Evolutionary conservation across 2,888 invertebrate genomes (phyloP).

Genomic region (Hyppa rectilinea): DNA sequence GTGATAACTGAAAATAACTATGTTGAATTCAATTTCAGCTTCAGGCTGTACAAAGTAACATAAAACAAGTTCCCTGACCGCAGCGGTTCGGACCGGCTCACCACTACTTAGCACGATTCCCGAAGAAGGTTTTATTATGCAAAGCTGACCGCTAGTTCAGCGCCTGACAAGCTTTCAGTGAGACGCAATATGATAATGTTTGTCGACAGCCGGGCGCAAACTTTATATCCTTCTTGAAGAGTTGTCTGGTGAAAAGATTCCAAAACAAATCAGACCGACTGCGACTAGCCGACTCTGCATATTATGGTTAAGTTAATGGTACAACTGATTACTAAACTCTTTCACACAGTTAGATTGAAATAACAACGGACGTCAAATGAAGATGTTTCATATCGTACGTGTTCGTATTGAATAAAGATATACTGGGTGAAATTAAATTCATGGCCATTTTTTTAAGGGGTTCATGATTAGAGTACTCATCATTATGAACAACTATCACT

Average conservation of each 20-base stretch:
- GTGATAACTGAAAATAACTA: too few relatives aligned
- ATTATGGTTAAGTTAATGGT: not conserved
- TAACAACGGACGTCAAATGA: not conserved
- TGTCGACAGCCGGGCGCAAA: not conserved
- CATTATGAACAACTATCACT: too few relatives aligned
- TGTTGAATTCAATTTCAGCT: too few relatives aligned
- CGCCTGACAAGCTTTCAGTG: not conserved
- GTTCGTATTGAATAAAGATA: too few relatives aligned
- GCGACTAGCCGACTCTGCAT: not conserved
- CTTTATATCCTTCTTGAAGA: not conserved
- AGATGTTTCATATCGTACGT: not conserved
- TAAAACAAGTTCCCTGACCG: constrained; percentile 2
- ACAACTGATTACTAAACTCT: not conserved
- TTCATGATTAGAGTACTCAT: too few relatives aligned
- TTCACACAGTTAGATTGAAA: not conserved
- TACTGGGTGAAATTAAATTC: too few relatives aligned
- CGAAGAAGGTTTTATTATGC: constrained; percentile 14
- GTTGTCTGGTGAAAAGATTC: not conserved
- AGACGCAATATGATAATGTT: not conserved
- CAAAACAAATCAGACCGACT: not conserved
- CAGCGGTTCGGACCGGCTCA: not conserved
- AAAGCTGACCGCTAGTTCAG: not conserved
- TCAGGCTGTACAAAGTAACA: not conserved
- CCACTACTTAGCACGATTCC: not conserved
- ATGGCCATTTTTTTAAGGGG: too few relatives aligned